phyloP scores from a whole-genome alignment of 2,113 vertebrate genomes.

The Chaetops frenatus region DNA sequence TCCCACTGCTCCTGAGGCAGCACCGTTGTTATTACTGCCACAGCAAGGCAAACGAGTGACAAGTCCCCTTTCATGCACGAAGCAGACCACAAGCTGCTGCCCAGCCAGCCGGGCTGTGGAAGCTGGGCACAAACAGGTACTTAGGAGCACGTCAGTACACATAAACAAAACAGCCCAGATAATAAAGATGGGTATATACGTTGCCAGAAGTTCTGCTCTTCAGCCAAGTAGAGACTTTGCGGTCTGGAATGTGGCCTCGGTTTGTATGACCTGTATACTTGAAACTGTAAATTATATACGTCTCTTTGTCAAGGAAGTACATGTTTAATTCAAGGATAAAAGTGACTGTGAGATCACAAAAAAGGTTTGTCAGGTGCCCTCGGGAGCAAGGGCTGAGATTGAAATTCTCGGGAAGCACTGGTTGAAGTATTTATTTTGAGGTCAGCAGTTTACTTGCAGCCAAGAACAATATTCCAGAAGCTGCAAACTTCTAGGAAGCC shows the following conservation, averaged over 20 bases:
- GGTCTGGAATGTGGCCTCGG: background rate
- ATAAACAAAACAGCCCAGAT: background rate
- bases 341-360: background rate
- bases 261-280: background rate
- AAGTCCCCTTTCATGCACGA: background rate
- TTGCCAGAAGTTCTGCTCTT: background rate
- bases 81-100: background rate
- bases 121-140: background rate
- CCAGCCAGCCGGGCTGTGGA: background rate
- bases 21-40: background rate
- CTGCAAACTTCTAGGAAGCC: background rate
- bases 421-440: background rate
- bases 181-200: background rate
- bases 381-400: background rate
- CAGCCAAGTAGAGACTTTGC: background rate
- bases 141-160: background rate
- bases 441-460: background rate
- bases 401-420: background rate
- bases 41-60: background rate
- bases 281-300: background rate
- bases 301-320: background rate
- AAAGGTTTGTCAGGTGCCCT: background rate
- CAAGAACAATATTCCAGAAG: background rate
- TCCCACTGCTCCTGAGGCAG: background rate
- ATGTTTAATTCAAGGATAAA: background rate